Conservation (phyloP, 2,113 vertebrate genomes). For the Pseudopodoces humilis region DNA sequence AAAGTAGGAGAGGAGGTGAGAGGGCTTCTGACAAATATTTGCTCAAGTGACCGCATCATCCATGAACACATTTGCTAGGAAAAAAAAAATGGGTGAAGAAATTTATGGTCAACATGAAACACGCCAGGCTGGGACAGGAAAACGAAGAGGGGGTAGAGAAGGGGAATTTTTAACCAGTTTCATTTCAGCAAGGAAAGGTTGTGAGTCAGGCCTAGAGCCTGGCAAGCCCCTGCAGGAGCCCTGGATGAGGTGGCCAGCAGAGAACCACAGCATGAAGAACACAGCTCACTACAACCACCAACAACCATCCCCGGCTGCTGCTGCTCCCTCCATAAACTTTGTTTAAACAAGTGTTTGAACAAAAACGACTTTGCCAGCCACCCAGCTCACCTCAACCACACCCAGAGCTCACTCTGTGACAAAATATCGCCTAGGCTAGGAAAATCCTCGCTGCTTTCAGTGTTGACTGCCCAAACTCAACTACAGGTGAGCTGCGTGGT, state of each 20-base stretch:
- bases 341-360: conserved; percentile 24
- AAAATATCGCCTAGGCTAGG: not conserved
- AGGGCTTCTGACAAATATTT: conserved; percentile 62
- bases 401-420: not conserved
- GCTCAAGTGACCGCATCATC: conserved; percentile 3
- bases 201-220: not conserved
- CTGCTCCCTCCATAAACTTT: conserved; percentile 41
- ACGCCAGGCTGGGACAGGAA: not conserved
- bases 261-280: not conserved
- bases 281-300: not conserved
- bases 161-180: not conserved
- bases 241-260: not conserved
- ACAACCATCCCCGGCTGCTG: not conserved
- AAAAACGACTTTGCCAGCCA: not conserved
- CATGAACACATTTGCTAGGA: not conserved
- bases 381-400: not conserved
- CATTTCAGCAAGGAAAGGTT: not conserved
- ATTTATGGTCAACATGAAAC: not conserved
- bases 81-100: not conserved
- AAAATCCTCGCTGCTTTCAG: not conserved
- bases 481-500: not conserved
- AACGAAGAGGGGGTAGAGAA: not conserved
- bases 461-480: not conserved
- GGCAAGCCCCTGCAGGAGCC: not conserved
- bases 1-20: conserved; percentile 4